phyloP scores from a whole-genome alignment of 1,140 invertebrate species.

The Drosophila tsacasi region DNA sequence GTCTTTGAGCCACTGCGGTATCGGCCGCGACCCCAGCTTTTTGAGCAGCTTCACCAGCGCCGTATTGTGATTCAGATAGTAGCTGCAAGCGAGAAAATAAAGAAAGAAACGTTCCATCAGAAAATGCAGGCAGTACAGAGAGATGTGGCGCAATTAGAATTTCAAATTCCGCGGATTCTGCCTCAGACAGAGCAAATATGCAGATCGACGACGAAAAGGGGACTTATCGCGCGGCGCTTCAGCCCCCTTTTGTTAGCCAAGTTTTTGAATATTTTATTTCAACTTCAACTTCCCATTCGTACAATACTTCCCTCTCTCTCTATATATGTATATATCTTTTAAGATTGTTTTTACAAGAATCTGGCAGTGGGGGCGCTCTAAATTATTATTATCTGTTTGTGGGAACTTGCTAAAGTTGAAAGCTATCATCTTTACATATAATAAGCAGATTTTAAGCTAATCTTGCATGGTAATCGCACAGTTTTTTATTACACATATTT shows the following conservation, averaged over 20 bases:
- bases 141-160: conserved; percentile 36
- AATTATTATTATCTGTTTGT: conserved; percentile 1
- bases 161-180: conserved; percentile 36
- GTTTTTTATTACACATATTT: no score
- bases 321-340: neutral
- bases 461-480: neutral
- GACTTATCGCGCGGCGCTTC: conserved; percentile 10
- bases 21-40: conserved; percentile 91
- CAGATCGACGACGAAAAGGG: conserved; percentile 27
- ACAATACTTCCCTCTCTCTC: neutral
- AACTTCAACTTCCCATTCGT: neutral
- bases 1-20: conserved; percentile 97
- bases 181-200: conserved; percentile 28
- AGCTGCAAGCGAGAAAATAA: conserved; percentile 85
- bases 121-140: conserved; percentile 13
- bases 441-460: neutral
- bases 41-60: conserved; percentile 96
- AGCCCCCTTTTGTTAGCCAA: conserved; percentile 22
- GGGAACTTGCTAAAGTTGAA: neutral
- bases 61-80: conserved; percentile 97
- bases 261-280: conserved; percentile 42
- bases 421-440: neutral
- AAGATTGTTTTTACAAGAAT: conserved; percentile 15
- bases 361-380: neutral
- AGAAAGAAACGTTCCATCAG: conserved; percentile 21